Conservation (phyloP, 2,797 vertebrate genomes). For the Ispidina lecontei region DNA sequence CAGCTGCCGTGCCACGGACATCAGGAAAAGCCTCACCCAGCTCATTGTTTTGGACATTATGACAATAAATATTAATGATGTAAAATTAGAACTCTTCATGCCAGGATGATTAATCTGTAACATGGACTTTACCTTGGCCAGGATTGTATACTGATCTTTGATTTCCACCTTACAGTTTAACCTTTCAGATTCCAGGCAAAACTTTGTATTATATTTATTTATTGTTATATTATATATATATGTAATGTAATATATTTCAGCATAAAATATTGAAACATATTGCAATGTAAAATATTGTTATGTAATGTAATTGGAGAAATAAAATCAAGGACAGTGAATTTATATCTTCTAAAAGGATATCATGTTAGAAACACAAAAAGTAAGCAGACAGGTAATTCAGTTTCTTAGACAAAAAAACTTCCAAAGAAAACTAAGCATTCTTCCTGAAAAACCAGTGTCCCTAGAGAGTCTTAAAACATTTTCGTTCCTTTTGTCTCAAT, state of each 20-base stretch:
- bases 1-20: slow-evolving; percentile 34
- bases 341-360: background rate
- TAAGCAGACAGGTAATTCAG: background rate
- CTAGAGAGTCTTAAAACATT: background rate
- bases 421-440: background rate
- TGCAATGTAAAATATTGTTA: background rate
- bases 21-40: slow-evolving; percentile 57
- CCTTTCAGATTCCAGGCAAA: background rate
- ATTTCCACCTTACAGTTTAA: background rate
- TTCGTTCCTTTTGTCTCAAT: background rate
- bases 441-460: background rate
- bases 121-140: background rate
- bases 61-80: slow-evolving; percentile 58
- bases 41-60: slow-evolving; percentile 21
- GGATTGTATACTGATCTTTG: background rate
- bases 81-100: slow-evolving; percentile 49
- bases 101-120: background rate
- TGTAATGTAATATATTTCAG: background rate
- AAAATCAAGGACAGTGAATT: background rate
- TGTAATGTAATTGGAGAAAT: background rate
- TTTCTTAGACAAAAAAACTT: background rate
- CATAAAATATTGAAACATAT: background rate
- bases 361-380: background rate
- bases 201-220: background rate
- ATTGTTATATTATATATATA: background rate